A percentile compares a stretch with the other conserved stretches of the same genome.
phyloP scores from a whole-genome alignment of 92 coral and sea anemone species.

The Phymanthus crucifer region DNA sequence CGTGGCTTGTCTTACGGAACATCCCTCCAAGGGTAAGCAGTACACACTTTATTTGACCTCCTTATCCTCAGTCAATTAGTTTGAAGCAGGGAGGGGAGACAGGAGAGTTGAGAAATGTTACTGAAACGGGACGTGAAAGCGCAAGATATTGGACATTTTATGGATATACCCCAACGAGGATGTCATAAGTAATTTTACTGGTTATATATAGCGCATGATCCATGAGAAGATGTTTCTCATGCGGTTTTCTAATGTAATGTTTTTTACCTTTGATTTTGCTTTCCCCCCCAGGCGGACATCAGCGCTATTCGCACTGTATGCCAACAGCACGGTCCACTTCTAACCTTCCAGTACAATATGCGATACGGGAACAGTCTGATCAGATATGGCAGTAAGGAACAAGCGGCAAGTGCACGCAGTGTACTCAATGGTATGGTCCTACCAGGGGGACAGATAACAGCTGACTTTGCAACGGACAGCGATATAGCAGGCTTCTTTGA shows the following conservation, averaged over 20 bases:
- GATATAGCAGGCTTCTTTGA: constrained; percentile 98
- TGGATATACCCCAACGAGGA: too few species aligned
- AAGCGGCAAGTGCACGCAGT: constrained; percentile 83
- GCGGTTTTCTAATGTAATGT: not conserved
- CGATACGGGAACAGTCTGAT: constrained; percentile 97
- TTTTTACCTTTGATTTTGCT: not conserved
- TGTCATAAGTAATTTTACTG: too few species aligned
- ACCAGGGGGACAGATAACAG: constrained; percentile 67
- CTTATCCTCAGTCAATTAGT: not conserved
- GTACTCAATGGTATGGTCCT: constrained; percentile 71
- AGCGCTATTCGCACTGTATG: constrained; percentile 80
- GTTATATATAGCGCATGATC: too few species aligned
- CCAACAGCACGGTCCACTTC: constrained; percentile 92
- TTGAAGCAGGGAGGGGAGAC: too few species aligned
- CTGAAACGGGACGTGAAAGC: too few species aligned
- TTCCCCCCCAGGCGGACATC: constrained; percentile 74
- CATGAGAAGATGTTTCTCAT: not conserved
- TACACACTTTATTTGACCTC: not conserved
- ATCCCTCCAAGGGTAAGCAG: constrained; percentile 84
- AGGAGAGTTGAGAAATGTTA: too few species aligned
- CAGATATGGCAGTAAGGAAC: constrained; percentile 94
- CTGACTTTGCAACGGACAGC: constrained; percentile 95
- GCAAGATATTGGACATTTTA: too few species aligned
- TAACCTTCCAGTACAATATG: constrained; percentile 87
- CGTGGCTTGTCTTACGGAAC: constrained; percentile 95